Evolutionary conservation across 2,888 invertebrate species (phyloP), one percentile per base, ranked within the genome.

Genomic region (Acleris cristana): DNA sequence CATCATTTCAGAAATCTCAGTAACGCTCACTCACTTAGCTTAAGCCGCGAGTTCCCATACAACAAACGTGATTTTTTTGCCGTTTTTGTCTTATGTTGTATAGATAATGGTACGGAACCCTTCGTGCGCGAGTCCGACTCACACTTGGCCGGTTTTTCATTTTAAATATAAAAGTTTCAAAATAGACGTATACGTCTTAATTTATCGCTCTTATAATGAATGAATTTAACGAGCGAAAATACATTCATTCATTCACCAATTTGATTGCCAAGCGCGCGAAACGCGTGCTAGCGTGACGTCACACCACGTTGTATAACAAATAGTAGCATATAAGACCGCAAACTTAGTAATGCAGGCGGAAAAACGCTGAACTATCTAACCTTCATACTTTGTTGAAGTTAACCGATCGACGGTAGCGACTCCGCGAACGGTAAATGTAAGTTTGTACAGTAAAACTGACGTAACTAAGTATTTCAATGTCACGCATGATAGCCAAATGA

Each of bases 401-500:
- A n/a, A 16, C n/a, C 14, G n/a, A 18, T 23, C 3, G n/a, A 18
- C n/a, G 34, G 30, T 52, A 34, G 66, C 66, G 66, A 12, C 51
- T 21, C 54, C 56, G 21, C 52, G 34, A 26, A 48, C 45, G 3
- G 48, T 44, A 66, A 62, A 48, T 3, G 0, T 56, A 66, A 45
- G 2, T 57, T 66, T 56, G 66, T 19, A 52, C 12, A 14, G 16
- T 18, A 10, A 49, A 3, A 23, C 12, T 67, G 62, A 67, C 67
- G 57, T 63, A 63, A 58, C 8, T 40, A 53, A 63, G 48, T 53
- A 54, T 63, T 67, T 67, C 63, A 67, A 67, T 67, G 67, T 67
- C 67, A 63, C 53, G 18, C 53, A 21, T 44, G 65, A 61, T 64
- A 34, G 58, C 30, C 40, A 55, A 51, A 44, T 23, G 57, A 58